phyloP scores from a whole-genome alignment of 2,113 vertebrate species.

The Pseudorectes ferrugineus region DNA sequence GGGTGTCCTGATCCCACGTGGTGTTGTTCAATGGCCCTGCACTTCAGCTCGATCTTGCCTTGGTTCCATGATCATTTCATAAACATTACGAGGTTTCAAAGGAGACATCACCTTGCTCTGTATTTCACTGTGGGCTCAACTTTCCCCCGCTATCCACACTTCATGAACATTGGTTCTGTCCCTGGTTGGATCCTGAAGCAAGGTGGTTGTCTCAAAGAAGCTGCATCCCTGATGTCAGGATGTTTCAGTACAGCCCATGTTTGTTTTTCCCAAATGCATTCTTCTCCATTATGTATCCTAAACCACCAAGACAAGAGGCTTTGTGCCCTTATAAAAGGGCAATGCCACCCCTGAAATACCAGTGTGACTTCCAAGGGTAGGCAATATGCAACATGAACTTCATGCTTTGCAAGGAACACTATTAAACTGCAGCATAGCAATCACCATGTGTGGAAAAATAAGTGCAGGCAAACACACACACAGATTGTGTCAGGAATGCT shows the following conservation, averaged over 20 bases:
- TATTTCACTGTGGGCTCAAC: not conserved
- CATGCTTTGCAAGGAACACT: not conserved
- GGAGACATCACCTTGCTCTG: not conserved
- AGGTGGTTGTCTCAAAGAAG: not conserved
- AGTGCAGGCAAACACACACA: not conserved
- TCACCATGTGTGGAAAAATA: not conserved
- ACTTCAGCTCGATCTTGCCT: not conserved
- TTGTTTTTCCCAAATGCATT: not conserved
- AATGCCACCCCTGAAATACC: not conserved
- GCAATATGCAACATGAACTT: not conserved
- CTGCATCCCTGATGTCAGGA: not conserved
- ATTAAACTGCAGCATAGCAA: not conserved
- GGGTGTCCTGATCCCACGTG: not conserved
- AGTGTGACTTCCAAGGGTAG: not conserved
- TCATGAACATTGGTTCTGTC: not conserved
- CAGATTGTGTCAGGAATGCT: not conserved
- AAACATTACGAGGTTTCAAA: not conserved
- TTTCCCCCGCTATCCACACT: not conserved
- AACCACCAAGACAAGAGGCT: not conserved
- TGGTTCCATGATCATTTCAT: not conserved
- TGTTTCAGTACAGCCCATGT: not conserved
- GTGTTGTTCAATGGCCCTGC: not conserved
- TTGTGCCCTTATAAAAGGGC: not conserved
- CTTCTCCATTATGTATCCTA: not conserved
- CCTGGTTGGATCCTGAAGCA: not conserved